A percentile compares a stretch with the other conserved stretches of the same genome.
phyloP scores from a whole-genome alignment of 2,113 vertebrate species.

The Cichladusa arquata region DNA sequence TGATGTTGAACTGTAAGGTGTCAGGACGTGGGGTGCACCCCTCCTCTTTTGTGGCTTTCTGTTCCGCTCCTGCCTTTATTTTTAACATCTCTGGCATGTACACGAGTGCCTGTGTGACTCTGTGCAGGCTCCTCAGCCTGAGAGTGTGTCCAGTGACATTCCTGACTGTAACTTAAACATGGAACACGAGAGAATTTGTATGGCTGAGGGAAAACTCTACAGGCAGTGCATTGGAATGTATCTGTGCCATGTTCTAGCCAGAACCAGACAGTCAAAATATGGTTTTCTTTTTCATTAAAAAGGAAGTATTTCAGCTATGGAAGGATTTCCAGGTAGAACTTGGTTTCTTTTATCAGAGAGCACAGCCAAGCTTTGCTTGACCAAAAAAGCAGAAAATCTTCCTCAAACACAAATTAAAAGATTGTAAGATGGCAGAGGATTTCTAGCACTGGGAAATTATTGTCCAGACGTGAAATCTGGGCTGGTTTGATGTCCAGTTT shows the following conservation, averaged over 20 bases:
- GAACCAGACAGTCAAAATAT: background rate
- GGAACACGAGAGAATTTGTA: accelerated
- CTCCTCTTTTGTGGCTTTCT: conserved; percentile 54
- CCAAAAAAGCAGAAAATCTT: background rate
- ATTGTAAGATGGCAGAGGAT: background rate
- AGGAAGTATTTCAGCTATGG: background rate
- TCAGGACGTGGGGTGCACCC: background rate
- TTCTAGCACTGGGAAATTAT: background rate
- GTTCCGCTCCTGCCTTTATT: conserved; percentile 42
- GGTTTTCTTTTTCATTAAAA: background rate
- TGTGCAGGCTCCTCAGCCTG: accelerated
- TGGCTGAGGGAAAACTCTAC: background rate
- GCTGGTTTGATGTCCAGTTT: background rate
- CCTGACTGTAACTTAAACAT: background rate
- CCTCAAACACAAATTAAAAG: background rate
- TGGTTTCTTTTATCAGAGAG: background rate
- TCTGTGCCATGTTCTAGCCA: background rate
- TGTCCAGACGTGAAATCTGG: background rate
- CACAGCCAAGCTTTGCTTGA: background rate
- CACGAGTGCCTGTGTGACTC: background rate
- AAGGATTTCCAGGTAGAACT: background rate
- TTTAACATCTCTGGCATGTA: background rate
- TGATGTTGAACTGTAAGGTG: conserved; percentile 11
- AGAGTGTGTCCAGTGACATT: background rate
- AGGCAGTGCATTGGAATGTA: background rate